These are phyloP conservation scores for Apis cerana DNA, from an alignment of 1,140 invertebrate species.

Conservation along the genomic window DNA sequence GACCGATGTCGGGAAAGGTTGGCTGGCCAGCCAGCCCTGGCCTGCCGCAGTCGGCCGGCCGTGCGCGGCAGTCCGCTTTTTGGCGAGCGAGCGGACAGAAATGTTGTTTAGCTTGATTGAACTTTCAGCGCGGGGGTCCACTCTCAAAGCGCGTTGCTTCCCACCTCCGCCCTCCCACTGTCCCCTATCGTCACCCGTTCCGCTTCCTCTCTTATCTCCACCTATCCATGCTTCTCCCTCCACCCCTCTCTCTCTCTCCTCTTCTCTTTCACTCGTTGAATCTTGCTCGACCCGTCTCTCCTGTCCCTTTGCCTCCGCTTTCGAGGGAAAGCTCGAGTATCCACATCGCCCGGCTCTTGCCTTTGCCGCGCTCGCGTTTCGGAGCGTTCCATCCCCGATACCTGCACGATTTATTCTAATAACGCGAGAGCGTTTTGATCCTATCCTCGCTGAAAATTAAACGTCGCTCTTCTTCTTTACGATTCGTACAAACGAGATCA, in stretches of 20 bases:
- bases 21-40: slow-evolving; percentile 71
- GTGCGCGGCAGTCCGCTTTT: slow-evolving; percentile 69
- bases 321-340: slow-evolving; percentile 33
- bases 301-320: slow-evolving; percentile 45
- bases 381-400: slow-evolving; percentile 29
- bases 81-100: slow-evolving; percentile 74
- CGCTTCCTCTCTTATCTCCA: slow-evolving; percentile 16
- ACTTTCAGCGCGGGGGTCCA: slow-evolving; percentile 68
- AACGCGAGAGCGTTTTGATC: too few species aligned
- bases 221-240: slow-evolving; percentile 21
- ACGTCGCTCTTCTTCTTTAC: too few species aligned
- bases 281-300: slow-evolving; percentile 7
- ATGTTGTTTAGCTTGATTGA: slow-evolving; percentile 79
- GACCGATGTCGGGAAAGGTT: slow-evolving; percentile 73
- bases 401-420: slow-evolving; percentile 45
- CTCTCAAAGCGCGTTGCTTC: slow-evolving; percentile 65
- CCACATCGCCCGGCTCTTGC: slow-evolving; percentile 8
- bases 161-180: slow-evolving; percentile 14
- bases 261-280: background rate
- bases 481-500: too few species aligned
- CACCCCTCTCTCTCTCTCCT: slow-evolving; percentile 25
- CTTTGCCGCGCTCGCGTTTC: slow-evolving; percentile 6
- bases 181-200: slow-evolving; percentile 10
- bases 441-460: too few species aligned
- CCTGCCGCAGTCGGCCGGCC: slow-evolving; percentile 65